Evolutionary conservation across 2,888 invertebrate genomes (phyloP).

Genomic region (Limnephilus auricula): DNA sequence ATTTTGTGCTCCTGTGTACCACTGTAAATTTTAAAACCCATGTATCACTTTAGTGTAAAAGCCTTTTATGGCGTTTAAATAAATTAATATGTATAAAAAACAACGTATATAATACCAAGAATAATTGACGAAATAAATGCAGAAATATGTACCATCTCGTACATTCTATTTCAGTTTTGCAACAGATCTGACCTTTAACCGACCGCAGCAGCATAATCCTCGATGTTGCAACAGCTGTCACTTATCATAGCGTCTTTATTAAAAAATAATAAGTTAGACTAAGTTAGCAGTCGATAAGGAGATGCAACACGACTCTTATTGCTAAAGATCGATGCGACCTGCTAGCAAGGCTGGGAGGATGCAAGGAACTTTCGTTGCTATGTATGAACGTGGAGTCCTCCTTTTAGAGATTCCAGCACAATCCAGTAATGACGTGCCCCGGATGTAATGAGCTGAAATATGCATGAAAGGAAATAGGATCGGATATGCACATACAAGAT

Average conservation of each 20-base stretch:
- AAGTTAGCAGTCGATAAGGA: background rate
- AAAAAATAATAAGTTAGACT: too few species aligned
- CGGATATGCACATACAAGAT: background rate
- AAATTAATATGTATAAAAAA: too few species aligned
- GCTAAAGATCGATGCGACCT: background rate
- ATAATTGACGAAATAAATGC: too few species aligned
- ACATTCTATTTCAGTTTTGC: background rate
- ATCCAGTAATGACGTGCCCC: background rate
- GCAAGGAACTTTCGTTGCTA: background rate
- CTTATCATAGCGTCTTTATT: background rate
- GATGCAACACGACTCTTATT: background rate
- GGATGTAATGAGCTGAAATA: background rate
- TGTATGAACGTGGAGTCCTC: background rate
- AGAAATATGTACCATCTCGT: background rate
- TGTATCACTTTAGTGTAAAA: too few species aligned
- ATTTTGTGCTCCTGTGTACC: too few species aligned
- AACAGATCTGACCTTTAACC: background rate
- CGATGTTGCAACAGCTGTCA: background rate
- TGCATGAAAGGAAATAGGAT: background rate
- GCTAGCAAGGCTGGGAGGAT: background rate
- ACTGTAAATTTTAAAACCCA: too few species aligned
- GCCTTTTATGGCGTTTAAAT: too few species aligned
- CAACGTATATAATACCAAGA: too few species aligned
- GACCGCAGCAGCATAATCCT: background rate
- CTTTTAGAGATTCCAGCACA: background rate